Conservation (phyloP, 2,888 invertebrate species). For the Amiota minor region DNA sequence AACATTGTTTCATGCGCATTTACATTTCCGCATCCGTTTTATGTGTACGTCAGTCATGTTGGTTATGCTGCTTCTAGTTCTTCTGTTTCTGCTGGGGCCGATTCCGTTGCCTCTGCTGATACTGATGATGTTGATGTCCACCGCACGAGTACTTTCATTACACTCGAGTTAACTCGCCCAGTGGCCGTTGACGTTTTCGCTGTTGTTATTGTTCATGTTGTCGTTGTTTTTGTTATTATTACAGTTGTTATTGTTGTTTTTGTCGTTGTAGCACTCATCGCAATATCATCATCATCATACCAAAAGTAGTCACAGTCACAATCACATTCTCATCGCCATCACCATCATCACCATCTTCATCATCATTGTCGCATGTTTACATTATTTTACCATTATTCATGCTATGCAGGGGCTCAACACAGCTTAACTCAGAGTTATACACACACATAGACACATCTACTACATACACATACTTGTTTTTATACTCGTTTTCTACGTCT, state of each 20-base stretch:
- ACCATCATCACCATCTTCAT: background rate
- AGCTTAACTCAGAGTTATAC: background rate
- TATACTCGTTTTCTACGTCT: too few relatives aligned
- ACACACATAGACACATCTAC: constrained; percentile 4
- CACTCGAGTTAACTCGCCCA: constrained; percentile 24
- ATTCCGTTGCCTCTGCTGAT: background rate
- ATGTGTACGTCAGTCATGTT: constrained; percentile 8
- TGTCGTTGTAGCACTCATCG: background rate
- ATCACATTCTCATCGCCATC: background rate
- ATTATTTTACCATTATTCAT: constrained; percentile 26
- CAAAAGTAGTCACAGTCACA: background rate
- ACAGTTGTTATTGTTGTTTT: too few relatives aligned
- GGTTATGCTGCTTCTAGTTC: background rate
- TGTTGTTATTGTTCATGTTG: too few relatives aligned
- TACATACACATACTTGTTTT: background rate
- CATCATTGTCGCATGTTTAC: constrained; percentile 14
- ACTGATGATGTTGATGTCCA: background rate
- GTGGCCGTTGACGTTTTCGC: background rate
- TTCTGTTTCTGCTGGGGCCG: background rate
- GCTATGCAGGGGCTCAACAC: constrained; percentile 6
- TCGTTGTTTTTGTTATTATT: too few relatives aligned
- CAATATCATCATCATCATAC: background rate
- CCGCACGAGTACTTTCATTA: constrained; percentile 12
- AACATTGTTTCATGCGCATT: constrained; percentile 28
- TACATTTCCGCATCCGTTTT: constrained; percentile 27